Evolutionary conservation across 1,140 invertebrate species (phyloP).

Genomic region (Pararge aegeria): DNA sequence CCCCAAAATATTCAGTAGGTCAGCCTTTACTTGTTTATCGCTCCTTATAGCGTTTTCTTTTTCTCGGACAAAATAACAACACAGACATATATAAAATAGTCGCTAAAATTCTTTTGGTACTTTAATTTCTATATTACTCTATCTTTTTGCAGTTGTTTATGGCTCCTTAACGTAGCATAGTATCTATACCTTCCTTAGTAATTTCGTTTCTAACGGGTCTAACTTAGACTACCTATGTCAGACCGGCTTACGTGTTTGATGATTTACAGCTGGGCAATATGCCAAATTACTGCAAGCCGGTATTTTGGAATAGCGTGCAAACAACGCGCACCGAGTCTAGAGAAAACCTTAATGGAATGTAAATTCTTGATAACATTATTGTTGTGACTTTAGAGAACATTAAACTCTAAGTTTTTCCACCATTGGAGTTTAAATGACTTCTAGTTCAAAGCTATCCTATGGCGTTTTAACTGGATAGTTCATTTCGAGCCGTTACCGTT

Average conservation of each 20-base stretch:
- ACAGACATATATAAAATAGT: neutral
- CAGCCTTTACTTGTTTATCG: neutral
- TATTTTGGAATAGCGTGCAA: slow-evolving; percentile 3
- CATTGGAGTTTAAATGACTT: neutral
- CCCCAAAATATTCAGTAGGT: slow-evolving; percentile 1
- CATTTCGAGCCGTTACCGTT: too few relatives aligned
- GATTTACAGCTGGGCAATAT: slow-evolving; percentile 1
- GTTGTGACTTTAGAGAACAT: neutral
- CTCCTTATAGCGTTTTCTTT: neutral
- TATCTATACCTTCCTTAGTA: too few relatives aligned
- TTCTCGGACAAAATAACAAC: neutral
- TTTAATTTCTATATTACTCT: slow-evolving; percentile 1
- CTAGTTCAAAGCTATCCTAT: neutral
- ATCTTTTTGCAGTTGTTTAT: too few relatives aligned
- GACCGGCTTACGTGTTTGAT: neutral
- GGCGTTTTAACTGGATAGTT: too few relatives aligned
- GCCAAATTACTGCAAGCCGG: slow-evolving; percentile 6
- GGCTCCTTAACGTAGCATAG: too few relatives aligned
- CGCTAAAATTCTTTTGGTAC: neutral
- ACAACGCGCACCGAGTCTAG: neutral
- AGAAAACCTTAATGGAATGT: slow-evolving; percentile 1
- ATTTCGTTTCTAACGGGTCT: neutral
- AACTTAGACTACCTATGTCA: neutral
- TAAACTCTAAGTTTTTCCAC: neutral
- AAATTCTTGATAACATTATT: neutral